Conservation (phyloP, 1,140 invertebrate genomes). For the Eueides isabella region DNA sequence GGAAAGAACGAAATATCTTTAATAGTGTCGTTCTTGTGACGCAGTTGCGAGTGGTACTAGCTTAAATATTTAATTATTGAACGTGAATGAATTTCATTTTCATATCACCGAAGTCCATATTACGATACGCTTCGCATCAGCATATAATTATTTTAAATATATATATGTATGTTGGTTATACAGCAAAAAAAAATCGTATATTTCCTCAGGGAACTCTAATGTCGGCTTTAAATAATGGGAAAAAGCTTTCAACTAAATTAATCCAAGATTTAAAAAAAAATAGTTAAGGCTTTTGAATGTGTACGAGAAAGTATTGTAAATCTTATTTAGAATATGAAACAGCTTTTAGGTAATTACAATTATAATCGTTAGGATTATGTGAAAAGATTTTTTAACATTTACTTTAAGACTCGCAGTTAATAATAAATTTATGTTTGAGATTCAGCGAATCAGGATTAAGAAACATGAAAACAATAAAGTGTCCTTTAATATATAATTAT, state of each 20-base stretch:
- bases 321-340: not conserved
- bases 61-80: not conserved
- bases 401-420: too few relatives aligned
- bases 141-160: not conserved
- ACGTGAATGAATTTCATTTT: not conserved
- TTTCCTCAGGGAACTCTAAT: conserved; percentile 2
- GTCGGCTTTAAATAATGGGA: conserved; percentile 8
- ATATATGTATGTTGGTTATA: not conserved
- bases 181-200: not conserved
- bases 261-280: not conserved
- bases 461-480: too few relatives aligned
- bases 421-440: too few relatives aligned
- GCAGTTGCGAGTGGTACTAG: too few relatives aligned
- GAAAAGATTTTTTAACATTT: too few relatives aligned
- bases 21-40: too few relatives aligned
- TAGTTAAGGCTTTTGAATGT: not conserved
- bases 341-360: too few relatives aligned
- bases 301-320: not conserved
- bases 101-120: not conserved
- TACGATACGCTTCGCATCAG: not conserved
- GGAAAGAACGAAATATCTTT: too few relatives aligned
- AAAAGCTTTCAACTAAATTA: conserved; percentile 4
- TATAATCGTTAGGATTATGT: too few relatives aligned
- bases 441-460: too few relatives aligned
- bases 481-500: not conserved